These are phyloP conservation scores for Phytoseiulus persimilis DNA, from an alignment of 2,888 invertebrate genomes.

Conservation along the genomic window DNA sequence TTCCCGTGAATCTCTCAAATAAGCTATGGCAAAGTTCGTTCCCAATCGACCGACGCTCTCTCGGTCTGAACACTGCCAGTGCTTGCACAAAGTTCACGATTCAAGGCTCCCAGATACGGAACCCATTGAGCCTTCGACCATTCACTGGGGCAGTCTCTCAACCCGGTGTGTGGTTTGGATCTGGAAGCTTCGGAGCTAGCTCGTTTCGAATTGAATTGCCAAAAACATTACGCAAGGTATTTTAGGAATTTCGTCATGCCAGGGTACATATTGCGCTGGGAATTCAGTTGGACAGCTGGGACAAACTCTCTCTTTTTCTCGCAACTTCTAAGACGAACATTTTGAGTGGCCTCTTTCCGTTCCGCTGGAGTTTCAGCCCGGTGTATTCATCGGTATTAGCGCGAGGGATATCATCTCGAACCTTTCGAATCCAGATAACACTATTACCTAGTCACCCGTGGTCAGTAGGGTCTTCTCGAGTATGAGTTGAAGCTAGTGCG, in stretches of 20 bases:
- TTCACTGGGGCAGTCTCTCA: background rate
- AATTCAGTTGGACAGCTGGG: background rate
- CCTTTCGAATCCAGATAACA: background rate
- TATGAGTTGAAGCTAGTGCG: too few species aligned
- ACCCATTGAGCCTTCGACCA: background rate
- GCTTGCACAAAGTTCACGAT: background rate
- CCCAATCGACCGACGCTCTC: background rate
- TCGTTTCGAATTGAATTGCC: background rate
- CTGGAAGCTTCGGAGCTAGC: background rate
- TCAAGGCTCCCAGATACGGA: background rate
- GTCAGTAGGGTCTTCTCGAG: background rate
- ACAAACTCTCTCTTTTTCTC: background rate
- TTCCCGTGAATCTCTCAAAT: background rate
- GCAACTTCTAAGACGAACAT: background rate
- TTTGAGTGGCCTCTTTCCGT: background rate
- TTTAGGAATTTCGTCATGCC: background rate
- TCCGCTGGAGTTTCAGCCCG: background rate
- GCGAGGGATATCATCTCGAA: background rate
- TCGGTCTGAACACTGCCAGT: background rate
- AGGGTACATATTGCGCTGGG: background rate
- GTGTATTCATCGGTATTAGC: background rate
- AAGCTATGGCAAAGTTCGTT: background rate
- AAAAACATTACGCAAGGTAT: background rate
- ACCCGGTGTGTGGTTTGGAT: background rate
- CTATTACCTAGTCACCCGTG: background rate